These are phyloP conservation scores for Mylabris sibirica DNA, from an alignment of 2,888 invertebrate genomes.

Conservation along the genomic window DNA sequence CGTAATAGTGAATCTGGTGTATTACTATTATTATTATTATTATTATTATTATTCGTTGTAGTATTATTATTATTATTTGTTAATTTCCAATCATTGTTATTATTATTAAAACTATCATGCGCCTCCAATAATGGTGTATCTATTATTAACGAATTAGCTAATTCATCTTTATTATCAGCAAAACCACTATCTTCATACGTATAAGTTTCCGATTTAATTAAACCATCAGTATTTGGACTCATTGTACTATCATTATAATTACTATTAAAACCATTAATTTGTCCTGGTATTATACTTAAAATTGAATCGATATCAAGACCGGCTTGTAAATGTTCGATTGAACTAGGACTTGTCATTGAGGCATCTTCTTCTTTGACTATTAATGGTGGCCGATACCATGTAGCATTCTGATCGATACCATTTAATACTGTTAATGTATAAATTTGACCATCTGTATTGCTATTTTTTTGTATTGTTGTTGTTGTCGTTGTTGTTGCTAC, in stretches of 20 bases:
- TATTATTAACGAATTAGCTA: conserved; percentile 60
- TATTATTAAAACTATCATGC: conserved; percentile 68
- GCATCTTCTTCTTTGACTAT: conserved; percentile 71
- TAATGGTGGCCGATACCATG: conserved; percentile 67
- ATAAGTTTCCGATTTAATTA: conserved; percentile 77
- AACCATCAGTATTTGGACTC: conserved; percentile 65
- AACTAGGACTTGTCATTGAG: conserved; percentile 68
- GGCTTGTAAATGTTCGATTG: conserved; percentile 66
- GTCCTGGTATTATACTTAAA: conserved; percentile 73
- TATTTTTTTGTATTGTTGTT: conserved; percentile 51
- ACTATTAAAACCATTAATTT: conserved; percentile 68
- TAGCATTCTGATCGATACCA: conserved; percentile 67
- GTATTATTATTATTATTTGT: conserved; percentile 80
- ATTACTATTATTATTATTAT: conserved; percentile 41
- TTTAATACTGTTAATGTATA: conserved; percentile 88
- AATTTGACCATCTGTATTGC: conserved; percentile 81
- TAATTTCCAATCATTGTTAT: conserved; percentile 85
- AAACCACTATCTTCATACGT: conserved; percentile 81
- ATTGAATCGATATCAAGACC: conserved; percentile 82
- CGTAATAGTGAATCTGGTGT: conserved; percentile 78
- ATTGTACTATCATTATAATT: conserved; percentile 67
- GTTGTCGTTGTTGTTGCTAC: conserved; percentile 62
- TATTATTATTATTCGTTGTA: conserved; percentile 35
- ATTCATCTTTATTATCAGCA: conserved; percentile 70
- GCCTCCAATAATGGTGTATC: conserved; percentile 68